phyloP scores from a whole-genome alignment of 2,113 vertebrate species.

The Siniperca knerii region DNA sequence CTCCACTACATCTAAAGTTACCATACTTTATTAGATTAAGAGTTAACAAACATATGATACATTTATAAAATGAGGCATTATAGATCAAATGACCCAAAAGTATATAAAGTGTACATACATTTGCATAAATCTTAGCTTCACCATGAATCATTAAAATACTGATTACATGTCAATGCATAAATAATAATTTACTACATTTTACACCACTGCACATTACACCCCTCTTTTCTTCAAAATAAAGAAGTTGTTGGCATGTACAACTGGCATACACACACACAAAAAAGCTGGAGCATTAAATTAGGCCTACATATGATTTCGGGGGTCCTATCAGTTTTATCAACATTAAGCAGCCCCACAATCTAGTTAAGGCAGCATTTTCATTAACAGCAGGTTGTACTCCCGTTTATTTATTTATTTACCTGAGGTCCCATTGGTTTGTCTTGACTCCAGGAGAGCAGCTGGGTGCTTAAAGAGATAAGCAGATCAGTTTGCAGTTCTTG shows the following conservation, averaged over 20 bases:
- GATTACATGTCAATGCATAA: neutral
- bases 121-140: neutral
- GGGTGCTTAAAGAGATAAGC: constrained; percentile 35
- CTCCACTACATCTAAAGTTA: neutral
- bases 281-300: neutral
- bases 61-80: neutral
- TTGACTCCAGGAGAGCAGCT: constrained; percentile 57
- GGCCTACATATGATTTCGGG: neutral
- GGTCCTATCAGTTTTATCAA: neutral
- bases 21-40: too few species aligned
- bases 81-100: neutral
- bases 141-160: neutral
- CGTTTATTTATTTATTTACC: constrained; percentile 60
- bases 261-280: neutral
- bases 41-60: neutral
- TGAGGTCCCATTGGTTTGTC: constrained; percentile 54
- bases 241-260: neutral
- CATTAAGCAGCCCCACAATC: neutral
- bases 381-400: constrained; percentile 19
- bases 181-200: neutral
- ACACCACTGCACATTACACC: too few species aligned
- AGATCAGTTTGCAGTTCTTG: constrained; percentile 41
- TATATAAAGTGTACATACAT: neutral
- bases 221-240: too few species aligned
- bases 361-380: neutral